Base-by-base conservation (phyloP, 2,113 vertebrate species). In the Peromyscus californicus region DNA sequence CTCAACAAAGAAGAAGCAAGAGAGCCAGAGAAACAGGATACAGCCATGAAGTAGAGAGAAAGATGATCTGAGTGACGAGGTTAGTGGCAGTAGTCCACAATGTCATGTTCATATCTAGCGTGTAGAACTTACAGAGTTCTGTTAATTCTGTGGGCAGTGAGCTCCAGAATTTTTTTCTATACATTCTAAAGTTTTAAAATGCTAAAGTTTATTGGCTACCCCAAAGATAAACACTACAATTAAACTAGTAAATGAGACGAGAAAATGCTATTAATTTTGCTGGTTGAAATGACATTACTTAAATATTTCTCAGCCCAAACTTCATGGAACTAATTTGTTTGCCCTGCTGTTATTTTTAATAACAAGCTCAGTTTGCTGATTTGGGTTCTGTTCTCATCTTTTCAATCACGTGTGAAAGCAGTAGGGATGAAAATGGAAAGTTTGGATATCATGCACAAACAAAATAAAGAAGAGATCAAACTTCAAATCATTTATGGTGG, bases 381-480 rank as follows among this genome's bases (percentile, higher is more conserved):
- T 89, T 97, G 78, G 21, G 57, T 42, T 65, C 21, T 61, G 36
- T 54, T 82, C 17, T 61, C 13, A 9, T 29, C 33, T 13, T 93
- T 89, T 72, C 9, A 67, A 61, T 8, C 80, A 48, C 21, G 5
- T 33, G 13, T 51, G 54, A 86, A 94, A 9, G 15, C 5, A 89
- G 54, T 6, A 72, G 13, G 36, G 29, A 89, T 3, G 36, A 70
- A 86, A 93, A 93, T 85, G 75, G 51, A n/a, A 93, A 87, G 45
- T 48, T 89, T 70, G 51, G 57, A 59, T 5, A 70, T 42, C 72
- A 57, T 29, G 78, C 22, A n/a, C 24, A 85, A 59, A 90, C 24
- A 72, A 78, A 96, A 92, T 57, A 29, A 95, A 89, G 78, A 82
- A 86, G 21, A 89, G 61, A n/a, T 72, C 45, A 79, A 93, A 67